A percentile compares a stretch with the other conserved stretches of the same genome.
Conservation (phyloP, 2,888 invertebrate genomes). For the Pollenia labialis region DNA sequence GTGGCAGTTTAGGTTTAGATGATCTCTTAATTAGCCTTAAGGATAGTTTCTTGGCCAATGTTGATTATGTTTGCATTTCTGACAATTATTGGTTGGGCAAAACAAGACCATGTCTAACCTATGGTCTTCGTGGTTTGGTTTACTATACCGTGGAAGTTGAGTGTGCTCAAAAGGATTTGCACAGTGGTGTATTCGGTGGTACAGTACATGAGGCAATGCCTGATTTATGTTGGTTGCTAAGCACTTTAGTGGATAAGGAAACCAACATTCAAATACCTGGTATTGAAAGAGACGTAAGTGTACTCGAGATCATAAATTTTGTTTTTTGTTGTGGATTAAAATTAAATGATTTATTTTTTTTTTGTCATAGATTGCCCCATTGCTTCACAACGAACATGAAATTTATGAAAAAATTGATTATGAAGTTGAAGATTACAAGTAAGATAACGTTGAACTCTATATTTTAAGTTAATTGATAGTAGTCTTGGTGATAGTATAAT, state of each 20-base stretch:
- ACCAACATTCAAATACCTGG: constrained; percentile 94
- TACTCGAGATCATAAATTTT: constrained; percentile 19
- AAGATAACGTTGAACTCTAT: constrained; percentile 73
- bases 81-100: constrained; percentile 99
- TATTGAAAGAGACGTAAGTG: constrained; percentile 91
- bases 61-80: constrained; percentile 98
- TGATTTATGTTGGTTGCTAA: constrained; percentile 94
- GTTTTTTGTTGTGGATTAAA: neutral
- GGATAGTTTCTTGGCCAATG: constrained; percentile 90
- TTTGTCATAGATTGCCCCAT: constrained; percentile 84
- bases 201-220: constrained; percentile 96
- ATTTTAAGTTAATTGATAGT: constrained; percentile 1
- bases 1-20: constrained; percentile 97
- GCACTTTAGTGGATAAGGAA: constrained; percentile 92
- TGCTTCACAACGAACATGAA: constrained; percentile 88
- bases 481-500: constrained; percentile 24
- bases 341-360: constrained; percentile 12
- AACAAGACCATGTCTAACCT: constrained; percentile 98
- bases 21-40: constrained; percentile 89
- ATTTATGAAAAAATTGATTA: constrained; percentile 94
- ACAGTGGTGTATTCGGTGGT: constrained; percentile 98
- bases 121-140: constrained; percentile 96
- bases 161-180: constrained; percentile 96
- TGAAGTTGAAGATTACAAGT: constrained; percentile 91
- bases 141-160: constrained; percentile 95